A percentile compares a stretch with the other conserved stretches of the same genome.
phyloP scores from a whole-genome alignment of 2,113 vertebrate genomes.

The human region DNA sequence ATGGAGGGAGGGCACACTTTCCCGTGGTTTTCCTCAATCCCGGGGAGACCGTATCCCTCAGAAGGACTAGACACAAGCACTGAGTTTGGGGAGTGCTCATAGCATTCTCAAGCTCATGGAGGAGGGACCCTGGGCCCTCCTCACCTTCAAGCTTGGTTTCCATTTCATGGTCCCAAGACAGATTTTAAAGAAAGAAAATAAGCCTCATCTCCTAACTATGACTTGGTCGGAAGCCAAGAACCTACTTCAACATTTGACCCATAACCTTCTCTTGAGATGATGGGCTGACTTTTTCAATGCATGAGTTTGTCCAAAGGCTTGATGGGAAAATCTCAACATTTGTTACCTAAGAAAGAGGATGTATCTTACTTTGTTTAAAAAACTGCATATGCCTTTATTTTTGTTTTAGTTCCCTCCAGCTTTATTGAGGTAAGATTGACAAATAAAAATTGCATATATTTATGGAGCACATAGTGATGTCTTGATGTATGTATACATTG shows the following conservation, averaged over 20 bases:
- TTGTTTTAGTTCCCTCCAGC: background rate
- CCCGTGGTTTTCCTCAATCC: background rate
- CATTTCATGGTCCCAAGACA: background rate
- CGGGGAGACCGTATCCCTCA: background rate
- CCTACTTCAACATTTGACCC: background rate
- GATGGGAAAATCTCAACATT: background rate
- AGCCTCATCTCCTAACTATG: background rate
- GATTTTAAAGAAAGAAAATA: background rate
- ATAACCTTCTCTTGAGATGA: background rate
- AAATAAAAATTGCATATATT: background rate
- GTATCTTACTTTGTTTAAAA: background rate
- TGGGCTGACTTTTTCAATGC: background rate
- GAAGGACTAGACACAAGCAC: background rate
- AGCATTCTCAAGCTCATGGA: accelerated
- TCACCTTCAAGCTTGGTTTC: background rate
- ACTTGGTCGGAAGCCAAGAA: background rate
- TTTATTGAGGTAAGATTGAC: background rate
- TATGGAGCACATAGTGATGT: background rate
- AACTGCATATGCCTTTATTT: background rate
- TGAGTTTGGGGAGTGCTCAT: background rate
- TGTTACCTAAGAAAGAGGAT: background rate
- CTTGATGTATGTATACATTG: background rate
- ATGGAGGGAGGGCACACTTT: background rate
- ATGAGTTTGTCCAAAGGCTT: background rate
- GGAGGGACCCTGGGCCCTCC: background rate